A percentile compares a stretch with the other conserved stretches of the same genome.
Conservation (phyloP, 2,113 vertebrate genomes). For the Caloenas nicobarica region DNA sequence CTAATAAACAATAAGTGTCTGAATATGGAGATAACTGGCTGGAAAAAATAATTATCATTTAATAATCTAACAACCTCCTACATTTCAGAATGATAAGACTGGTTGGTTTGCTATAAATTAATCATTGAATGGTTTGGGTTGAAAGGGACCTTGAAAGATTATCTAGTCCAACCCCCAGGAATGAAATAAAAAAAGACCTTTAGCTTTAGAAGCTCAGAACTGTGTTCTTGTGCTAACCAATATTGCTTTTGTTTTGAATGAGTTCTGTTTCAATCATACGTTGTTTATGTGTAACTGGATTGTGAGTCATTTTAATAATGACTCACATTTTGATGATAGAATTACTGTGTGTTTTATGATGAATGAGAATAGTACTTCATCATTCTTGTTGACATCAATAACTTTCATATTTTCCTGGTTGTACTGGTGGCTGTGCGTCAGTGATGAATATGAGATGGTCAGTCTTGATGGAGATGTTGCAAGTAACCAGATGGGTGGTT, state of each 20-base stretch:
- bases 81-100: background rate
- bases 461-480: background rate
- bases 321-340: background rate
- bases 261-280: background rate
- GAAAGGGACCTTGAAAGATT: background rate
- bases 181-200: background rate
- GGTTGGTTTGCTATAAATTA: background rate
- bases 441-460: background rate
- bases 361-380: background rate
- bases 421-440: background rate
- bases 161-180: background rate
- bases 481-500: background rate
- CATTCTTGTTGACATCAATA: background rate
- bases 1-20: background rate
- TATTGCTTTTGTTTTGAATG: background rate
- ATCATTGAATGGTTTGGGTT: background rate
- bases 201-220: background rate
- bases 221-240: background rate
- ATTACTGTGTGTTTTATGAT: background rate
- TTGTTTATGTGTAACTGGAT: background rate
- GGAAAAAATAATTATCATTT: background rate
- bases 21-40: background rate
- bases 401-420: background rate
- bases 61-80: background rate
- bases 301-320: background rate